Conservation (phyloP, 2,113 vertebrate species). For the Heteronetta atricapilla region DNA sequence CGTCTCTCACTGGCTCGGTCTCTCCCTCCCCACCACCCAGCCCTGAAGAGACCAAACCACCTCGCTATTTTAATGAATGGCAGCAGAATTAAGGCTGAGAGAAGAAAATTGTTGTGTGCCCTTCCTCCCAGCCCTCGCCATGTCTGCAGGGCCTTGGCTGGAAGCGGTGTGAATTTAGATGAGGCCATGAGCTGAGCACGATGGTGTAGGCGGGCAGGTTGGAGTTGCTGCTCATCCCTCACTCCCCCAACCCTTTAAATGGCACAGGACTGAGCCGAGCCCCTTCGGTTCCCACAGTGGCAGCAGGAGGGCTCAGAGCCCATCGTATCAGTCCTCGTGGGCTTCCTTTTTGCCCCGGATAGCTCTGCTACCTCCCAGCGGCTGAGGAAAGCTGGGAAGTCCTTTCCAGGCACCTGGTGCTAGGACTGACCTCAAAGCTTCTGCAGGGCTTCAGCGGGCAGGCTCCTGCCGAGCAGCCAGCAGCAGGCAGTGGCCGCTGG, state of each 20-base stretch:
- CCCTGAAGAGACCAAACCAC: constrained; percentile 16
- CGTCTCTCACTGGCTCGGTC: background rate
- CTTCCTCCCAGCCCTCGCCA: background rate
- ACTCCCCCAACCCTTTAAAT: background rate
- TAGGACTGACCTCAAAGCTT: background rate
- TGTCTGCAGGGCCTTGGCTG: background rate
- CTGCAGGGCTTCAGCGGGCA: background rate
- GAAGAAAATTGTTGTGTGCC: background rate
- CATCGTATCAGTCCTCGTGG: background rate
- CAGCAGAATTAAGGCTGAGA: constrained; percentile 18
- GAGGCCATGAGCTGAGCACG: background rate
- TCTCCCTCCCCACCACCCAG: background rate
- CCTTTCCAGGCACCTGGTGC: background rate
- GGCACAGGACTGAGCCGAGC: background rate
- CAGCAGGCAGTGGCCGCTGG: background rate
- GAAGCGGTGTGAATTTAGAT: background rate
- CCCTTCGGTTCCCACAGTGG: background rate
- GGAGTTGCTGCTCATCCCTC: background rate
- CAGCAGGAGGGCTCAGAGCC: background rate
- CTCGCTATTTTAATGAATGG: background rate
- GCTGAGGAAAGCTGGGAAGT: background rate
- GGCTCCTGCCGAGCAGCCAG: background rate
- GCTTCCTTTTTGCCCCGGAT: background rate
- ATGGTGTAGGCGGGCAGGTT: background rate
- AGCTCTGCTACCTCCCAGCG: background rate